Evolutionary conservation across 2,888 invertebrate genomes (phyloP), one percentile per base, ranked within the genome.

Genomic region (Xylota segnis): DNA sequence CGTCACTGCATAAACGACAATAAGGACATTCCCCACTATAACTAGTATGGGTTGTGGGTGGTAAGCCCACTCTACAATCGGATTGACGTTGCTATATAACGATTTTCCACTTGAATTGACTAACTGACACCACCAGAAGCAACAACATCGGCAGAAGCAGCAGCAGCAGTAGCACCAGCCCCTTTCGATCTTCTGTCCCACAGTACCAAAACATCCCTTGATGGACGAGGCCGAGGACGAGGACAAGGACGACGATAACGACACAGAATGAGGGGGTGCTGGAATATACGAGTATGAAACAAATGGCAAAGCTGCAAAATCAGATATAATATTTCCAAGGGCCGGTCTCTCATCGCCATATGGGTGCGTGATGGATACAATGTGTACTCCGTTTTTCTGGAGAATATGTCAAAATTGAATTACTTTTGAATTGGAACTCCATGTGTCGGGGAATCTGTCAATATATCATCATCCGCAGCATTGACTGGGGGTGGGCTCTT

Each of bases 51-150:
- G 43, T 14, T 59, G 29, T 18, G 76, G 27, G 29, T 14, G 43
- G 14, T 43, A 5, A 61, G 58, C 40, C 10, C 18, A 59, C 52
- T 79, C 43, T 45, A 71, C 54, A 72, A 77, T 77, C 63, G 45
- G 59, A 83, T 72, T 87, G 86, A 83, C 83, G 77, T 83, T 77
- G 61, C 82, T 70, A 70, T 77, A 87, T 68, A 83, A 82, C 77
- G 74, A 87, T 87, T 87, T 87, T 87, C 86, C 83, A 87, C 82
- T 68, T 82, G 82, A 72, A 82, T 87, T 87, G 86, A 87, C 86
- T 87, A 87, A 87, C 86, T 86, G 84, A 86, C 84, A 86, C 84
- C 71, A 81, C 71, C 81, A 81, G 84, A 66, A 82, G 84, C 84
- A 84, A 70, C 70, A 84, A 81, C 79, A 71, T 81, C 70, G 32